Conservation (phyloP, 2,113 vertebrate species). For the Poicephalus meyeri region DNA sequence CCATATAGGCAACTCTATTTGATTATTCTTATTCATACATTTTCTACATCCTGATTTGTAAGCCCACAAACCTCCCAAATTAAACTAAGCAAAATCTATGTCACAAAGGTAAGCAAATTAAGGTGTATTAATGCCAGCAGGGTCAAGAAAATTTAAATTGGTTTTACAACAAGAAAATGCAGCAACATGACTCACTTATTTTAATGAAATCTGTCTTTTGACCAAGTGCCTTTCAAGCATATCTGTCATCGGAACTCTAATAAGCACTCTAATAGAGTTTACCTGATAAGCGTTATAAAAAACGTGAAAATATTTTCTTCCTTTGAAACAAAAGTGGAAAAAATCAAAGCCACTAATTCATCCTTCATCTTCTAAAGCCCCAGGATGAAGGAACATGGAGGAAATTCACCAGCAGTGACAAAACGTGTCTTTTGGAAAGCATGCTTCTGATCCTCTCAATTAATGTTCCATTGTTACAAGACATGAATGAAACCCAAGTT, state of each 20-base stretch:
- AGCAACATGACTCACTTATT: neutral
- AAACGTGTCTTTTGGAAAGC: neutral
- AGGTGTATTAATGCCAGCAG: neutral
- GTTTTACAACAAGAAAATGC: neutral
- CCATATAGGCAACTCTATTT: neutral
- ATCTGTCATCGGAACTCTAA: neutral
- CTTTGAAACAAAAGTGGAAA: constrained; percentile 6
- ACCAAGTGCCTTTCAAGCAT: neutral
- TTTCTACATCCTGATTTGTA: neutral
- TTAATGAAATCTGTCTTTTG: neutral
- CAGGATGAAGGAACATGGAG: neutral
- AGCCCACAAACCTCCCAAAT: neutral
- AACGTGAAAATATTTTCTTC: neutral
- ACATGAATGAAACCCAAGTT: neutral
- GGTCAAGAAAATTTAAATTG: neutral
- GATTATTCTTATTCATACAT: neutral
- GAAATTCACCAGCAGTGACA: neutral
- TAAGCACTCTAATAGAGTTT: neutral
- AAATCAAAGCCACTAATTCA: constrained; percentile 17
- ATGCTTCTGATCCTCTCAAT: constrained; percentile 28
- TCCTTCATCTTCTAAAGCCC: neutral
- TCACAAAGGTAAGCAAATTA: neutral
- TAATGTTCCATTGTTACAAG: constrained; percentile 7
- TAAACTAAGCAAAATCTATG: neutral
- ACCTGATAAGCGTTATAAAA: neutral